Conservation (phyloP, 2,888 invertebrate genomes). For the Himalopsyche kuldschensis region DNA sequence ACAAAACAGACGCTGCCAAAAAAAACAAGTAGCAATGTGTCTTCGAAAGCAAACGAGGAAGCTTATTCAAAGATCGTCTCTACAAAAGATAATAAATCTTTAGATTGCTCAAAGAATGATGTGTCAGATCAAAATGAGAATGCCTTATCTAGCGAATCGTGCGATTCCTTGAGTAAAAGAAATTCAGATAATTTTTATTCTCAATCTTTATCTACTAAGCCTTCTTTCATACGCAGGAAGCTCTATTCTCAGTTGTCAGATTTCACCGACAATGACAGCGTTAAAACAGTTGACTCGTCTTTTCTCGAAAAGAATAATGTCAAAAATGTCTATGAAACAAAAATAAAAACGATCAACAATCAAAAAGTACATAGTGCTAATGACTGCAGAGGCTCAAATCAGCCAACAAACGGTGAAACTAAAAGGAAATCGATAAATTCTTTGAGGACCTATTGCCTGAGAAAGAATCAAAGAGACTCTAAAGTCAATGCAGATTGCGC, state of each 20-base stretch:
- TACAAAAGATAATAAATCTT: not conserved
- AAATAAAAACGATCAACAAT: not conserved
- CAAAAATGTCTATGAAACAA: conserved; percentile 5
- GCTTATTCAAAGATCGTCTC: not conserved
- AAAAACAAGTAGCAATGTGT: not conserved
- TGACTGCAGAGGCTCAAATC: not conserved
- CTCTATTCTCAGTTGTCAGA: conserved; percentile 15
- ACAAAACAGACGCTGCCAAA: not conserved
- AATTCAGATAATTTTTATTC: conserved; percentile 11
- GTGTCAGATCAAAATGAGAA: not conserved
- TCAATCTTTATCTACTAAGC: not conserved
- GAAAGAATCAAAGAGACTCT: conserved; percentile 2
- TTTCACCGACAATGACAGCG: not conserved
- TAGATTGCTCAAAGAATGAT: not conserved
- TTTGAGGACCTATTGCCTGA: conserved; percentile 3
- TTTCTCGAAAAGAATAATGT: conserved; percentile 12
- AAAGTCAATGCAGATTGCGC: not conserved
- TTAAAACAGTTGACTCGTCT: not conserved
- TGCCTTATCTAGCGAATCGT: not conserved
- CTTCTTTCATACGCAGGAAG: conserved; percentile 18
- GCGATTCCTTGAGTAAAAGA: conserved; percentile 3
- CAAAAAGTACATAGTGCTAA: not conserved
- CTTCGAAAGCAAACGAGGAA: not conserved
- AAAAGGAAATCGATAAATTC: not conserved
- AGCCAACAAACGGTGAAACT: not conserved